phyloP scores from a whole-genome alignment of 2,113 vertebrate species.

The Agapornis roseicollis region DNA sequence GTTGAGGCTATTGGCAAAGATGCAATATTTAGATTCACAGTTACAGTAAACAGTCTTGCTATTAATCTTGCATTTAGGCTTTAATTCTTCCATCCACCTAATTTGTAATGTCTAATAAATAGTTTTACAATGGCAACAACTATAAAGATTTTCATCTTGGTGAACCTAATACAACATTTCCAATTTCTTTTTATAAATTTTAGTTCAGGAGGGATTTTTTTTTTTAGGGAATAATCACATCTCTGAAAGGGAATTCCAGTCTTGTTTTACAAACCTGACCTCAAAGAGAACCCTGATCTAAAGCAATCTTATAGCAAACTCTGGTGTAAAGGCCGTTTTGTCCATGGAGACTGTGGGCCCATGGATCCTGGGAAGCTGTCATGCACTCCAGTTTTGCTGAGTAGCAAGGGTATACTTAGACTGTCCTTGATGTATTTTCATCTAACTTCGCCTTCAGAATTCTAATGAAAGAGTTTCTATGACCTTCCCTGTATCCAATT shows the following conservation, averaged over 20 bases:
- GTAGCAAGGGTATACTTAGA: not conserved
- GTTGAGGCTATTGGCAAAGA: not conserved
- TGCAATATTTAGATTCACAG: not conserved
- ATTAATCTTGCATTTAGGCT: not conserved
- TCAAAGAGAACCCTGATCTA: not conserved
- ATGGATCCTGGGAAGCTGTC: not conserved
- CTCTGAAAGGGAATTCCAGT: not conserved
- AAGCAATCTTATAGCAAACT: not conserved
- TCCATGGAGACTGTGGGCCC: not conserved
- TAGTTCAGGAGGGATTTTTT: not conserved
- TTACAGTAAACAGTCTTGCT: not conserved
- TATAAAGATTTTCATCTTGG: not conserved
- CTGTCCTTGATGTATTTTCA: not conserved
- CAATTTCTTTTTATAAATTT: not conserved
- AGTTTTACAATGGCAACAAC: not conserved
- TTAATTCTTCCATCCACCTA: not conserved
- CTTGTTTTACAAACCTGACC: not conserved
- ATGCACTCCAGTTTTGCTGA: not conserved
- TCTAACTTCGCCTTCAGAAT: not conserved
- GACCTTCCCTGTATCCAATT: not conserved
- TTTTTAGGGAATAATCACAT: not conserved
- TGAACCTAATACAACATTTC: not conserved
- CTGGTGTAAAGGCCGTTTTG: not conserved
- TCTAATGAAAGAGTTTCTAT: not conserved
- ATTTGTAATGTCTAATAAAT: not conserved